Conservation (phyloP, 2,113 vertebrate species). For the Noturus placidus region DNA sequence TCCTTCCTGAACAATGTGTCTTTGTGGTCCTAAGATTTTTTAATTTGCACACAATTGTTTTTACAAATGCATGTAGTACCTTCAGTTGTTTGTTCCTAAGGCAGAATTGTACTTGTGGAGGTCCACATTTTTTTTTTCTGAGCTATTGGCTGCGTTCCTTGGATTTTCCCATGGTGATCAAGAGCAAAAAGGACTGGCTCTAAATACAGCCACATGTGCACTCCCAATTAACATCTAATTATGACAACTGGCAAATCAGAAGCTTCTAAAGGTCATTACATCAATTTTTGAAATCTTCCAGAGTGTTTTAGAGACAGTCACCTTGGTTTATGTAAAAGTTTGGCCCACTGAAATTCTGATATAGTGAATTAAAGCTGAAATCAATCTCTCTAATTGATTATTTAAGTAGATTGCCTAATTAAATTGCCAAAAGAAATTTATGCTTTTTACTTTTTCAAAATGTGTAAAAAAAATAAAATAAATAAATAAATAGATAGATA, state of each 20-base stretch:
- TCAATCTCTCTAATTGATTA: not conserved
- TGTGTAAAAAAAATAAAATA: not conserved
- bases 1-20: too few relatives aligned
- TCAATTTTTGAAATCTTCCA: not conserved
- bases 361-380: not conserved
- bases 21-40: too few relatives aligned
- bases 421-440: not conserved
- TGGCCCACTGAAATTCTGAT: not conserved
- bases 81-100: not conserved
- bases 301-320: not conserved
- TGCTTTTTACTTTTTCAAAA: not conserved
- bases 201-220: too few relatives aligned
- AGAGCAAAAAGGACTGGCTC: too few relatives aligned
- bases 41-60: too few relatives aligned
- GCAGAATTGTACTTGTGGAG: too few relatives aligned
- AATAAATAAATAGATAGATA: too few relatives aligned
- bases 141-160: too few relatives aligned
- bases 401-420: not conserved
- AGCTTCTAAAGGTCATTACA: not conserved
- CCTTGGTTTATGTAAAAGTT: not conserved
- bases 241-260: not conserved
- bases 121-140: too few relatives aligned
- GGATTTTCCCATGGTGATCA: too few relatives aligned
- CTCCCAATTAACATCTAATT: not conserved
- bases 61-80: too few relatives aligned